Evolutionary conservation across 1,140 invertebrate genomes (phyloP).

Genomic region (Argopecten irradians): DNA sequence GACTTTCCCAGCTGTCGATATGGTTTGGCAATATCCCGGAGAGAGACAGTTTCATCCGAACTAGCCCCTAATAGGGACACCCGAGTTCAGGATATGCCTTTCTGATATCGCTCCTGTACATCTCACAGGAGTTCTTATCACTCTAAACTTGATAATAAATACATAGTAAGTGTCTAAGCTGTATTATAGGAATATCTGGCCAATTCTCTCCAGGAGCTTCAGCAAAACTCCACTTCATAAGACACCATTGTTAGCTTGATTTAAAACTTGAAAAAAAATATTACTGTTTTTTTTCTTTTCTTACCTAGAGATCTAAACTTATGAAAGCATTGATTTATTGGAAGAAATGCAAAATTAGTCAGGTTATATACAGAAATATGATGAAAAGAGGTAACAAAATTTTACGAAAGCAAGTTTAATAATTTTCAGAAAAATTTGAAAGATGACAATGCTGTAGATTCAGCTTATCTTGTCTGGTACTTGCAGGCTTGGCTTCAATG

Average conservation of each 20-base stretch:
- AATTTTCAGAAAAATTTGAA: background rate
- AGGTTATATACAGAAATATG: no score
- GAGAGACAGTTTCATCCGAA: background rate
- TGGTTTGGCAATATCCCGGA: background rate
- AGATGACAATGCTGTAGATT: background rate
- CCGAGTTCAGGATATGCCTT: background rate
- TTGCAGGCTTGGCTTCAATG: conserved; percentile 20
- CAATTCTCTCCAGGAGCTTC: background rate
- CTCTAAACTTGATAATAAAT: background rate
- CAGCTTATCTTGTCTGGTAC: background rate
- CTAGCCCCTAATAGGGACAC: background rate
- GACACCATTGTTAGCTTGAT: no score
- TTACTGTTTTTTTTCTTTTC: no score
- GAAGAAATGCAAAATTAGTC: no score
- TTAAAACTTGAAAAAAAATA: no score
- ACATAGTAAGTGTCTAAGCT: background rate
- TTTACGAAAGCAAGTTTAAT: no score
- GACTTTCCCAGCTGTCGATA: background rate
- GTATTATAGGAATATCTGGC: background rate
- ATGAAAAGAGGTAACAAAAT: no score
- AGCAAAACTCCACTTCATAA: no score
- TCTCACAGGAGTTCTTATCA: background rate
- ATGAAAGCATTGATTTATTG: no score
- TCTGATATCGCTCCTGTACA: background rate
- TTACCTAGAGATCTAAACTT: no score